These are phyloP conservation scores for Halocynthia roretzi DNA, from an alignment of 23 tunicate genomes.

Conservation along the genomic window DNA sequence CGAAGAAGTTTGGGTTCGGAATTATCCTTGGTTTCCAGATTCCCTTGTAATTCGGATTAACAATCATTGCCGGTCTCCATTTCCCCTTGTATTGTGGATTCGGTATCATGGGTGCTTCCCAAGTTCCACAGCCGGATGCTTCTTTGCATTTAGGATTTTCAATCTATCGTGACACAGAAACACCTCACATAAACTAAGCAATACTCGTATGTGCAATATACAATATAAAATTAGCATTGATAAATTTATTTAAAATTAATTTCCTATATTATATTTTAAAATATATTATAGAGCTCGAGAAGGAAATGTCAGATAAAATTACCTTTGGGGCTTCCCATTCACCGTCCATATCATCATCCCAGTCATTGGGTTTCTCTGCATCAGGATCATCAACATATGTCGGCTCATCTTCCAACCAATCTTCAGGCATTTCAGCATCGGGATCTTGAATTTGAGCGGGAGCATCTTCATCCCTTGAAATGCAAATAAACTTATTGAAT, in stretches of 20 bases:
- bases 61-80: conserved; percentile 81
- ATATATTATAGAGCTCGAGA: too few relatives aligned
- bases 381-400: conserved; percentile 74
- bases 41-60: conserved; percentile 81
- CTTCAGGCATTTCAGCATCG: conserved; percentile 90
- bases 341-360: conserved; percentile 99
- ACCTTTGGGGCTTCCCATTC: conserved; percentile 98
- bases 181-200: too few relatives aligned
- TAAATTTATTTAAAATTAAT: too few relatives aligned
- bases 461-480: conserved; percentile 88
- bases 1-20: conserved; percentile 83
- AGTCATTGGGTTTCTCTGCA: conserved; percentile 76
- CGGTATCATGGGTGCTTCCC: conserved; percentile 81
- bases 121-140: conserved; percentile 82
- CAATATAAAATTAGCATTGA: too few relatives aligned
- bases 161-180: conserved; percentile 10
- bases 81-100: conserved; percentile 86
- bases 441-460: conserved; percentile 79
- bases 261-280: too few relatives aligned
- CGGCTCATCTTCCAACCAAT: conserved; percentile 94
- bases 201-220: too few relatives aligned
- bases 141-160: conserved; percentile 80
- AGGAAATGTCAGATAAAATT: not conserved
- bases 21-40: conserved; percentile 92
- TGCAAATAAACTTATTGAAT: not conserved